Evolutionary conservation across 2,113 vertebrate species (phyloP).

Genomic region (Numenius arquata): DNA sequence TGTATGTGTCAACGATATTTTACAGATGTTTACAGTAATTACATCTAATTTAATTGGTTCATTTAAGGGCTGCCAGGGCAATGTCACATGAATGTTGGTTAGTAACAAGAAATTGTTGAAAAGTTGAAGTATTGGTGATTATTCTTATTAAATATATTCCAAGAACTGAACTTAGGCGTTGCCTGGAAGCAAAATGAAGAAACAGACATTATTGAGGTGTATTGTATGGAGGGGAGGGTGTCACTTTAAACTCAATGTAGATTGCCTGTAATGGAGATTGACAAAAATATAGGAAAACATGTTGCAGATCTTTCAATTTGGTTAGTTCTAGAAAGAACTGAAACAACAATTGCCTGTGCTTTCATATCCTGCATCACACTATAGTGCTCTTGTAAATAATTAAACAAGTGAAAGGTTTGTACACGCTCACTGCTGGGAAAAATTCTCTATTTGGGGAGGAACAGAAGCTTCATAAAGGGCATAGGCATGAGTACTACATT

Average conservation of each 20-base stretch:
- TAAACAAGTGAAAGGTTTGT: neutral
- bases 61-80: neutral
- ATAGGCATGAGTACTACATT: neutral
- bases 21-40: conserved; percentile 25
- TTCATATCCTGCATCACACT: neutral
- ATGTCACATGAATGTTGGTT: neutral
- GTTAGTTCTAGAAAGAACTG: neutral
- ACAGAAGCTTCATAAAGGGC: neutral
- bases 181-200: neutral
- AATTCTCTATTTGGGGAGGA: neutral
- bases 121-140: neutral
- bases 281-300: neutral
- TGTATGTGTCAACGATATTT: conserved; percentile 31
- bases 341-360: neutral
- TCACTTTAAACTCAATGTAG: neutral
- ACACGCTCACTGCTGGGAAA: neutral
- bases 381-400: neutral
- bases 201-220: neutral
- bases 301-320: neutral
- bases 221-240: neutral
- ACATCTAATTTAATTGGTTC: conserved; percentile 19
- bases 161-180: neutral
- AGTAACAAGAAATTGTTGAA: neutral
- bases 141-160: neutral
- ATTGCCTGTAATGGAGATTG: neutral